These are phyloP conservation scores for Aplocera efformata DNA, from an alignment of 2,888 invertebrate species.

Conservation along the genomic window DNA sequence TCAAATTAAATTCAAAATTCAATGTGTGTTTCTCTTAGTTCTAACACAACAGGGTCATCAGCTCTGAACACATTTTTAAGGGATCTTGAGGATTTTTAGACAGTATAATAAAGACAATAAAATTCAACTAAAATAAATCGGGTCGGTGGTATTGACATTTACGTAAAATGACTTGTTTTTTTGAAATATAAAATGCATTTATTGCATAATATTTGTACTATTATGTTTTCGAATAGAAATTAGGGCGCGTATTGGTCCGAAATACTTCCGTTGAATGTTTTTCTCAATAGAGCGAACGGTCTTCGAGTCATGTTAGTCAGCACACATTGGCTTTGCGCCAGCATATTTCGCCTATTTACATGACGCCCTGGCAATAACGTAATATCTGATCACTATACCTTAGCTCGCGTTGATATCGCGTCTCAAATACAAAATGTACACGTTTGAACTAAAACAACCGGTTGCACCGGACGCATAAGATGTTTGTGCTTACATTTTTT, in stretches of 20 bases:
- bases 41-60: too few relatives aligned
- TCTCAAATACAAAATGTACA: constrained; percentile 2
- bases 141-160: too few relatives aligned
- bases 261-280: constrained; percentile 38
- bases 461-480: constrained; percentile 30
- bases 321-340: constrained; percentile 59
- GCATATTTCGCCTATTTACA: constrained; percentile 54
- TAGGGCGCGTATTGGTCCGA: constrained; percentile 20
- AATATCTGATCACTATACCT: constrained; percentile 2
- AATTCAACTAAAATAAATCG: too few relatives aligned
- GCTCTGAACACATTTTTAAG: too few relatives aligned
- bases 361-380: constrained; percentile 26
- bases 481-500: neutral
- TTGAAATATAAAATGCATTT: too few relatives aligned
- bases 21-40: too few relatives aligned
- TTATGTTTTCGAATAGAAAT: constrained; percentile 12
- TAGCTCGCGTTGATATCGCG: constrained; percentile 1
- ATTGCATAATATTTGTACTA: too few relatives aligned
- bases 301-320: constrained; percentile 50
- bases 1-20: too few relatives aligned
- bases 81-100: too few relatives aligned
- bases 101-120: too few relatives aligned
- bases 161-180: too few relatives aligned
- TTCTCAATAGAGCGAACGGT: constrained; percentile 45
- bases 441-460: constrained; percentile 10